Evolutionary conservation across 1,140 invertebrate genomes (phyloP).

Genomic region (Drosophila pectinifera): DNA sequence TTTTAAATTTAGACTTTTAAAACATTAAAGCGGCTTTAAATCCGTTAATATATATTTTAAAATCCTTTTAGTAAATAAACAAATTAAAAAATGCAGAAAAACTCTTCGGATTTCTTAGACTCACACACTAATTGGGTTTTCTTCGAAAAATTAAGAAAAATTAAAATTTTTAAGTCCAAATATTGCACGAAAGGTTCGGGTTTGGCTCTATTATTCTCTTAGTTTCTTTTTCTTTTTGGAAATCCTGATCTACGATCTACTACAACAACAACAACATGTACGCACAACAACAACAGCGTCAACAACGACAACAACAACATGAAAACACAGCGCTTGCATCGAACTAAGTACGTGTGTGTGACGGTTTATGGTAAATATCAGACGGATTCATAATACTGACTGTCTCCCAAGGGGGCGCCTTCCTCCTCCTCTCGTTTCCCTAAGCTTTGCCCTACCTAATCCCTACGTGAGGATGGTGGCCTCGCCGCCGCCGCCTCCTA

Average conservation of each 20-base stretch:
- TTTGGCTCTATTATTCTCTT: not conserved
- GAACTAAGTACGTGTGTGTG: conserved; percentile 36
- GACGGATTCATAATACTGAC: conserved; percentile 83
- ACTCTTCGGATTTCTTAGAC: no score
- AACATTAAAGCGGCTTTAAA: not conserved
- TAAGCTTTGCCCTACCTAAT: not conserved
- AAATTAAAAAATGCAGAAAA: no score
- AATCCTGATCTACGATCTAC: conserved; percentile 25
- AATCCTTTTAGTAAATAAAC: not conserved
- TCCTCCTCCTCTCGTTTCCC: not conserved
- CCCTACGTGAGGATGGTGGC: conserved; percentile 65
- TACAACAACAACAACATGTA: conserved; percentile 46
- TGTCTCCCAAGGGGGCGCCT: conserved; percentile 8
- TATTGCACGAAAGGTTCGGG: conserved; percentile 46
- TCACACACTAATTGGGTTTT: no score
- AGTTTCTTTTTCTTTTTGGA: not conserved
- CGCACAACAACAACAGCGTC: conserved; percentile 44
- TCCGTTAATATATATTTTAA: not conserved
- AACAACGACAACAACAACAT: conserved; percentile 50
- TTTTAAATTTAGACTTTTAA: no score
- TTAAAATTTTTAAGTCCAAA: conserved; percentile 26
- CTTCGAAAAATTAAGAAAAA: conserved; percentile 2
- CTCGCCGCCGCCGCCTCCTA: conserved; percentile 33
- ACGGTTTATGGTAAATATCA: conserved; percentile 66
- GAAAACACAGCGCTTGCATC: conserved; percentile 47